Evolutionary conservation across 1,140 invertebrate genomes (phyloP).

Genomic region (Diabrotica undecimpunctata): DNA sequence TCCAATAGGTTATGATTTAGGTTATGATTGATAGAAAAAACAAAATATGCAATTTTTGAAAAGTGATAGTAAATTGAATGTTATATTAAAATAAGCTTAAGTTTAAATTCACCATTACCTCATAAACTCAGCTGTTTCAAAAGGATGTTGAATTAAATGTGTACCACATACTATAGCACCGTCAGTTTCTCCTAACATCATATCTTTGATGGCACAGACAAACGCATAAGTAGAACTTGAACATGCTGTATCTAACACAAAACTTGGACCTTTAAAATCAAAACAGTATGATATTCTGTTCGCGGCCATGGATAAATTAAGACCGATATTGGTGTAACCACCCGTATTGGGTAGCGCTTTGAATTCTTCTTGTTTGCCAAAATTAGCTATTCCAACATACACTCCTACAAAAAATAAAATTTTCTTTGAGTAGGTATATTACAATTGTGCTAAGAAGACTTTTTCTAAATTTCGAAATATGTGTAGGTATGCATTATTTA

Average conservation of each 20-base stretch:
- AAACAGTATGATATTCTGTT: constrained; percentile 57
- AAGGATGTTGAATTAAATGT: constrained; percentile 52
- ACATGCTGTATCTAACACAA: constrained; percentile 75
- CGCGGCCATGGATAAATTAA: constrained; percentile 41
- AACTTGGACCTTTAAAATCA: constrained; percentile 69
- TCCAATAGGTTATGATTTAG: too few species aligned
- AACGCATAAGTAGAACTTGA: constrained; percentile 70
- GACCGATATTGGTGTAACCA: constrained; percentile 21
- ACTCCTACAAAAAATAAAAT: constrained; percentile 16
- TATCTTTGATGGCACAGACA: constrained; percentile 63
- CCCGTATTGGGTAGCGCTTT: constrained; percentile 6
- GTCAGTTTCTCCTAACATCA: constrained; percentile 67
- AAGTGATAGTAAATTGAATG: too few species aligned
- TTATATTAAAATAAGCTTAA: too few species aligned
- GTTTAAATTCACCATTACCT: too few species aligned
- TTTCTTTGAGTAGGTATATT: too few species aligned
- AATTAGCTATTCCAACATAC: constrained; percentile 56
- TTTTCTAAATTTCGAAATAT: too few species aligned
- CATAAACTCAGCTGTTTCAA: constrained; percentile 18
- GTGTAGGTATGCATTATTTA: too few species aligned
- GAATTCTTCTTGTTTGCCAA: constrained; percentile 49
- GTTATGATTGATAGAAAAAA: too few species aligned
- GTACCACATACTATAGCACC: constrained; percentile 71
- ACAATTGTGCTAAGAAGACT: too few species aligned
- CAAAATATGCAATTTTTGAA: too few species aligned